Conservation (phyloP, 2,113 vertebrate genomes). For the Carlito syrichta region DNA sequence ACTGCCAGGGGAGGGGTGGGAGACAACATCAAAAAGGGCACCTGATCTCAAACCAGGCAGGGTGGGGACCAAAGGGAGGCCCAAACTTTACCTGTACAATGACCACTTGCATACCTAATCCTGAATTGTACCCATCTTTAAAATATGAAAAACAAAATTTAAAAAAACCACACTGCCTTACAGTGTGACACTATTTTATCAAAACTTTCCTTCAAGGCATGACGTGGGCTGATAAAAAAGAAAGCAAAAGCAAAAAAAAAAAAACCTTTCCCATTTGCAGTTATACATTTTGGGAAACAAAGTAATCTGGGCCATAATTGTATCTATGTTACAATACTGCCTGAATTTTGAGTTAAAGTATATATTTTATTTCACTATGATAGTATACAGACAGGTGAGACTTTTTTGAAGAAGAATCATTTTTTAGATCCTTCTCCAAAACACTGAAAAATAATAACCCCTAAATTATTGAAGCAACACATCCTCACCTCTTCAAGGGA, state of each 20-base stretch:
- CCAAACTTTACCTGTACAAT: too few relatives aligned
- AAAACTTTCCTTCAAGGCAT: neutral
- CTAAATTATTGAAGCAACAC: neutral
- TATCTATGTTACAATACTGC: neutral
- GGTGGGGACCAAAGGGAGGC: too few relatives aligned
- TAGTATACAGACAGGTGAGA: neutral
- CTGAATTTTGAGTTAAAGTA: neutral
- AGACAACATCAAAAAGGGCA: too few relatives aligned
- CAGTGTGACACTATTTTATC: neutral
- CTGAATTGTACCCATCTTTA: too few relatives aligned
- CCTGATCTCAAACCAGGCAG: too few relatives aligned
- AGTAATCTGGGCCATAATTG: neutral
- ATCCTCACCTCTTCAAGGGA: slow-evolving; percentile 93
- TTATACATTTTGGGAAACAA: neutral
- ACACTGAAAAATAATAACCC: neutral
- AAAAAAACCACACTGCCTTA: neutral
- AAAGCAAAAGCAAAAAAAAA: too few relatives aligned
- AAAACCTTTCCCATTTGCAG: neutral
- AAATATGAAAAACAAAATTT: too few relatives aligned
- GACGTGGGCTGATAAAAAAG: too few relatives aligned
- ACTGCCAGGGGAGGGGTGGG: too few relatives aligned
- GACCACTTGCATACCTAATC: too few relatives aligned
- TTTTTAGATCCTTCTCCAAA: neutral
- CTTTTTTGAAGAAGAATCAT: too few relatives aligned
- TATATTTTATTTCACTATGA: neutral